phyloP scores from a whole-genome alignment of 2,888 invertebrate genomes.

The Sinotaia quadrata region DNA sequence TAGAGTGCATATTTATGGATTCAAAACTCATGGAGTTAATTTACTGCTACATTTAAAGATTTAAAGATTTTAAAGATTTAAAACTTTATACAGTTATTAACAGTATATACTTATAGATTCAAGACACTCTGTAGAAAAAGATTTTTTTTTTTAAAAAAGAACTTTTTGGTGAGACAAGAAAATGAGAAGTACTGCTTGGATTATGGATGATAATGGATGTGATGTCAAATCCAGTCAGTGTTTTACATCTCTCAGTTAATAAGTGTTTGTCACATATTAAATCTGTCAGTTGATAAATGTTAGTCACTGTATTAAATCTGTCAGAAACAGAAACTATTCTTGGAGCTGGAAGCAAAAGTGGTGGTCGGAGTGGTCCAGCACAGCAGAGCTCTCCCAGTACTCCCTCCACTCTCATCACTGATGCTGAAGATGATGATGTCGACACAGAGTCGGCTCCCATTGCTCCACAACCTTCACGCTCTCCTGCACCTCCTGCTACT shows the following conservation, averaged over 20 bases:
- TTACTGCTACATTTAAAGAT: too few species aligned
- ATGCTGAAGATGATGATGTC: conserved; percentile 52
- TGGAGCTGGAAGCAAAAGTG: background rate
- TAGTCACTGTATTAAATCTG: background rate
- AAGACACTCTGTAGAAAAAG: conserved; percentile 2
- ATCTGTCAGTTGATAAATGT: too few species aligned
- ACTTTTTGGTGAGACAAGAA: background rate
- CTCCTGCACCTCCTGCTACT: conserved; percentile 21
- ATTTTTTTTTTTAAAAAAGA: background rate
- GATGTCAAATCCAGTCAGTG: too few species aligned
- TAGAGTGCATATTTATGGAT: too few species aligned
- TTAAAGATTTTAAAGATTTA: too few species aligned
- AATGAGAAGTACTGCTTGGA: background rate
- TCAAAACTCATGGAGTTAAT: too few species aligned
- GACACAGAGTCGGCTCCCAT: conserved; percentile 58
- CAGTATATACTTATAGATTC: too few species aligned
- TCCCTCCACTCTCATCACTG: conserved; percentile 34
- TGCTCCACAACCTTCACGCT: conserved; percentile 41
- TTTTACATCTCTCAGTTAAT: too few species aligned
- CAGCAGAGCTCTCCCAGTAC: conserved; percentile 17
- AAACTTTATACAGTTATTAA: too few species aligned
- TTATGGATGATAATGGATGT: too few species aligned
- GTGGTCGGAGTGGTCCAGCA: background rate
- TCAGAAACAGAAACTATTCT: conserved; percentile 27
- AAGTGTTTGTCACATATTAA: too few species aligned